Conservation (phyloP, 2,888 invertebrate genomes). For the Adelognathus sp. region DNA sequence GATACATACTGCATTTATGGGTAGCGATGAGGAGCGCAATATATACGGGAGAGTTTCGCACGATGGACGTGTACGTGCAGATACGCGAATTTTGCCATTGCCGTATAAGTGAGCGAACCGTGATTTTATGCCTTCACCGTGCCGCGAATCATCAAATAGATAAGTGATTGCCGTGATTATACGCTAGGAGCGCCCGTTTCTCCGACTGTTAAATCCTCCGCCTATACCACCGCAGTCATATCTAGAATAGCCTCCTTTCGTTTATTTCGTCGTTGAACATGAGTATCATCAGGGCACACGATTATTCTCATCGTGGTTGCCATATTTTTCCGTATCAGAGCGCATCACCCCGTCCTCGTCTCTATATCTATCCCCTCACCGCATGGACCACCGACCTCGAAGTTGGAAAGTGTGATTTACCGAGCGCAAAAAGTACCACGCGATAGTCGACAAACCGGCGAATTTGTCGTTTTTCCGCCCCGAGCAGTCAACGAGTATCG, state of each 20-base stretch:
- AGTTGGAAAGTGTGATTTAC: neutral
- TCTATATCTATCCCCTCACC: neutral
- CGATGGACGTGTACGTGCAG: constrained; percentile 23
- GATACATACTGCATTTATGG: constrained; percentile 20
- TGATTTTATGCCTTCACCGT: constrained; percentile 68
- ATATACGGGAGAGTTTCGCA: constrained; percentile 64
- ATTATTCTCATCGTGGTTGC: neutral
- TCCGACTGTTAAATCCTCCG: constrained; percentile 41
- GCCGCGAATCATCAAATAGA: constrained; percentile 71
- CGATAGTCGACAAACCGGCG: neutral
- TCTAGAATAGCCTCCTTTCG: constrained; percentile 3
- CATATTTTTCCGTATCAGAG: neutral
- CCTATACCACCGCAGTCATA: neutral
- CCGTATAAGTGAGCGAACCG: constrained; percentile 54
- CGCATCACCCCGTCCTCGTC: neutral
- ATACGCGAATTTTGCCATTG: constrained; percentile 32
- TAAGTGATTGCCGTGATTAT: constrained; percentile 70
- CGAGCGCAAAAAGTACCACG: neutral
- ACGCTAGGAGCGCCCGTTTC: constrained; percentile 48
- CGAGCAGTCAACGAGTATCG: constrained; percentile 13
- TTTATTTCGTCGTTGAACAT: constrained; percentile 19
- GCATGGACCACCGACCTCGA: constrained; percentile 23
- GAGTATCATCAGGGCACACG: neutral
- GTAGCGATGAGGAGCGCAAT: constrained; percentile 35
- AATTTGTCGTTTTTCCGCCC: neutral